Evolutionary conservation across 2,113 vertebrate genomes (phyloP), one percentile per base, ranked within the genome.

Genomic region (Bombycilla garrulus): DNA sequence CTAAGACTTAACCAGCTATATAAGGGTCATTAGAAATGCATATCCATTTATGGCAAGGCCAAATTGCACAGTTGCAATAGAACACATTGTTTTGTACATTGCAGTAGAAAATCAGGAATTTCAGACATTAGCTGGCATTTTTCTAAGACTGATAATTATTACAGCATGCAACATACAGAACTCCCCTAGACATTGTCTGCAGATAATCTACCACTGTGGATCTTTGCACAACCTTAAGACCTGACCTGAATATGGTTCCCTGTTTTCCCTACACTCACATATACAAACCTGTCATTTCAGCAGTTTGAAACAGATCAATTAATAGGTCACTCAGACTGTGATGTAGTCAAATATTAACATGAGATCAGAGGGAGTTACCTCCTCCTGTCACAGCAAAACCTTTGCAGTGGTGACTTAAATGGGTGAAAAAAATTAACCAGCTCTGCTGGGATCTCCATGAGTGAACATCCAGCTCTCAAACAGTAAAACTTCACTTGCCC

Each of bases 311-410:
- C 57, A 86, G 88, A 80, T 90, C 84, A 77, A 96, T 81, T 95
- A 91, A 96, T 91, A 90, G 81, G 71, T 97, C 78, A 97, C 93
- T 92, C 47, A 85, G 40, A 66, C 50, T 77, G 44, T 60, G 66
- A 84, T 79, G 65, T 51, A 87, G 96, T 91, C 70, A 94, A 94
- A 94, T 50, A 92, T 95, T 92, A 96, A 93, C 88, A 62, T 19
- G 45, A 65, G n/a, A 90, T 53, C 18, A 74, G 60, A 67, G n/a
- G 8, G 65, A 81, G 19, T 57, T 82, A 76, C 73, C 80, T 93
- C 81, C 86, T 79, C 36, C 67, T 8, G 7, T 78, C 65, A 54
- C 72, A 86, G 86, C 22, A 87, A 80, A 90, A 72, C 36, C 47
- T 87, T 91, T 81, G 54, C 57, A 76, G 60, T 1, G 0, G 47